Evolutionary conservation across 2,113 vertebrate species (phyloP), one percentile per base, ranked within the genome.

Genomic region (Indri indri): DNA sequence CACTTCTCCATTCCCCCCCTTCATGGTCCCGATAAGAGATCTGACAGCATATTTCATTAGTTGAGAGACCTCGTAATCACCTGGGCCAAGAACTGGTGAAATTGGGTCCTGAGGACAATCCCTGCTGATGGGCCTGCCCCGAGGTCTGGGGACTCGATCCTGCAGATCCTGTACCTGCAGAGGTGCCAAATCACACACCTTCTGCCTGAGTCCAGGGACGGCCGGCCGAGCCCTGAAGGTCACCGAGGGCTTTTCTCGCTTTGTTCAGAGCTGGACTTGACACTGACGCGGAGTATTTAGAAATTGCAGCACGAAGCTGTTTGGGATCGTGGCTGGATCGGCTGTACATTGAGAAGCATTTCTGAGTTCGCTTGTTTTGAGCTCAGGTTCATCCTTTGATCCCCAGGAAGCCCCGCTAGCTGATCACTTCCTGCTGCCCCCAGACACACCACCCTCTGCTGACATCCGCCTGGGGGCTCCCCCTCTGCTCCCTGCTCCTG

Each of bases 141-240:
- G 27, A 3, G 4, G 9, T 2, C 23, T 18, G 1, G 7, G 34
- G 22, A 16, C 14, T 14, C 0, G 0, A 32, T 54, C 71, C 13
- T 8, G 45, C 34, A 76, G 52, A 34, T 23, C 57, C 50, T 20
- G 23, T 52, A 4, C n/a, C 63, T 71, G 40, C n/a, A n/a, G 40
- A 34, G 50, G 68, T 18, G 63, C 22, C 3, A 11, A 45, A 20
- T 59, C 4, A 2, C 17, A 8, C 32, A 34, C 50, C 17, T 77
- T 84, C 34, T 47, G 3, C 83, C 18, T 12, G n/a, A 32, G 8
- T 25, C 57, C 7, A 0, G 20, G 20, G 13, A 40, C 11, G 0
- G 17, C 5, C 30, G 34, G 20, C 59, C 2, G 8, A 79, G 18
- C 17, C 20, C 8, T 37, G 2, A 47, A 11, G 40, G 37, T 18